Evolutionary conservation across 2,797 vertebrate species (phyloP), one percentile per base, ranked within the genome.

Genomic region (Mus caroli): DNA sequence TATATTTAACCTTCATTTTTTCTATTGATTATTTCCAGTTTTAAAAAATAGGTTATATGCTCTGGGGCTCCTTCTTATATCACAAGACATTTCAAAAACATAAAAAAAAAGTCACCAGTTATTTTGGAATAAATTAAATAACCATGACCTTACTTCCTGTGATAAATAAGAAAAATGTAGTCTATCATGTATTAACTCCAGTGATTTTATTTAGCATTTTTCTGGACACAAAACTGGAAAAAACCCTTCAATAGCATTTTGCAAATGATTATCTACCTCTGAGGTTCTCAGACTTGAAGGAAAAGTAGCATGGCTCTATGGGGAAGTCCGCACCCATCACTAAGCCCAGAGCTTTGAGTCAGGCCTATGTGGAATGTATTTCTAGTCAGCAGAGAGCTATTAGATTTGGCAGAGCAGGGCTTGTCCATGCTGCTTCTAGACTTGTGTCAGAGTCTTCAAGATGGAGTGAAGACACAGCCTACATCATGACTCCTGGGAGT

Each of bases 101-200:
- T 28, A 37, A 79, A 79, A 24, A 92, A 92, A 17, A 22, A 80
- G 15, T 10, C 40, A 26, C 52, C 43, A 54, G 37, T 67, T 26
- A 83, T 84, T 92, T 90, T 88, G 19, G 4, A 94, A 79, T 17
- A 90, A 91, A 78, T 80, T 80, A 93, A 96, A 43, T 90, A 94
- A 85, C n/a, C 52, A 11, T 73, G 24, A n/a, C 54, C 92, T 89
- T 80, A 7, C 83, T 54, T 95, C 22, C 93, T 77, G 14, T 87
- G 76, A 71, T 64, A 43, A 89, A 87, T 64, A 76, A 89, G 87
- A 94, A 79, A 56, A 54, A 54, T 92, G 26, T 12, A 62, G 56
- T 84, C 93, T 76, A 40, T 76, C 89, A 9, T 89, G 37, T 82
- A 88, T 67, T 50, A 67, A 80, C 14, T 58, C 14, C 17, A 58